Base-by-base conservation (phyloP, 2,113 vertebrate genomes). In the Perccottus glenii region DNA sequence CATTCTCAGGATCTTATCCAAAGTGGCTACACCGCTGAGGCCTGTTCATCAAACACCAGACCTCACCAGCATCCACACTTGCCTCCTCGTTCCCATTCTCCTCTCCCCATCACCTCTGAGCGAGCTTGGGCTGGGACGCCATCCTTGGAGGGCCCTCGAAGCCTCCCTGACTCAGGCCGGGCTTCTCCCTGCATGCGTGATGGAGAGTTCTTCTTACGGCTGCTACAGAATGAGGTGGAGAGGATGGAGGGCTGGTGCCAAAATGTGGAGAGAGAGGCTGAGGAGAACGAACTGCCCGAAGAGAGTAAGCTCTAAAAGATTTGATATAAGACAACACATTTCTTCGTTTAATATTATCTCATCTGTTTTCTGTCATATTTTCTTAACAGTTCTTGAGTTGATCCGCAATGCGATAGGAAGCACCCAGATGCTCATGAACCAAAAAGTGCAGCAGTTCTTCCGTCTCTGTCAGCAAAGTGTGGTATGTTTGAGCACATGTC, bases 361-460 rank as follows among this genome's bases (percentile, higher is more conserved):
- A 67, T 9, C 59, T 42, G 15, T 80, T 70, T 80, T 11, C 36
- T 19, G 12, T 40, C 43, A 11, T 46, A 19, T 53, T 47, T 32
- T 9, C 36, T 40, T 72, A 48, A 15, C 59, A 99, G 98, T 96
- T 86, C 91, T 99, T 74, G 96, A 99, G 90, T 94, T 96, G 91
- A 98, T 99, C 80, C 95, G 96, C 70, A 96, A 95, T 0, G 96
- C 97, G 0, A 96, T 98, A 82, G 96, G 96, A 87, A 96, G 95
- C 3, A 96, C 97, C 60, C 97, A 99, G 88, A 95, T 99, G 87
- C 94, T 99, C 82, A 96, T 98, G 95, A 97, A 96, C 83, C 98
- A 99, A 90, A 99, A 98, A 80, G 96, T 98, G 68, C 98, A 99
- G 88, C 98, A 99, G 92, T 99, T 99, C 85, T 99, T 98, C 88